Evolutionary conservation across 64 coral and sea anemone species (phyloP), one percentile per base, ranked within the genome.

Genomic region (Cladopsammia gracilis): DNA sequence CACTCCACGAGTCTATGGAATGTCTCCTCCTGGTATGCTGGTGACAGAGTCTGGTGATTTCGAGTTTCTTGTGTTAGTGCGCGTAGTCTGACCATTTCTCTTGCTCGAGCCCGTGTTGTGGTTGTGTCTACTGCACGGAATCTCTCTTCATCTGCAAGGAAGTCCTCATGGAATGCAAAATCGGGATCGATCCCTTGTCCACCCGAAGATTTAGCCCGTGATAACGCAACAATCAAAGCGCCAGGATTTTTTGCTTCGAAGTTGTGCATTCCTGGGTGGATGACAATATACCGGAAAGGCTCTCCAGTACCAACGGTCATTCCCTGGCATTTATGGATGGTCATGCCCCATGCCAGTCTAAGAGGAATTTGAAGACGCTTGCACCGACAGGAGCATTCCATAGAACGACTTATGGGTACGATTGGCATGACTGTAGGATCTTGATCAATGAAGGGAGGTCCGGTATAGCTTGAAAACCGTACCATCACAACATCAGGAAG

Each of bases 181-280:
- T 34, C 34, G 34, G 34, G 70, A 64, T 89, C 87, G 34, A 14
- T 51, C 3, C 73, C 25, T 65, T 47, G 16, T 20, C 71, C 87
- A 60, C 70, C 87, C 44, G 71, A 71, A 19, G 71, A 86, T 64
- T 86, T 86, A 24, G 83, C 83, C 67, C 66, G 44, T 56, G 84
- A 87, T 45, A 87, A 56, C 56, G 84, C 84, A 47, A 87, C 87
- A 50, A 89, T 67, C 53, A 89, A n/a, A 15, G 87, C 73, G 6
- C 87, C 87, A n/a, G 73, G 87, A 78, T 78, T 89, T 34, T 34
- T 34, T 34, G 34, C 34, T 34, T 34, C 34, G 2, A 34, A 34
- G 34, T 34, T 34, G 34, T 34, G 34, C 34, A 34, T 34, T 34
- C 34, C 34, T 34, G 34, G 34, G 34, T 34, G 34, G 2, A 34